Evolutionary conservation across 2,113 vertebrate genomes (phyloP).

Genomic region (Plecturocebus donacophilus): DNA sequence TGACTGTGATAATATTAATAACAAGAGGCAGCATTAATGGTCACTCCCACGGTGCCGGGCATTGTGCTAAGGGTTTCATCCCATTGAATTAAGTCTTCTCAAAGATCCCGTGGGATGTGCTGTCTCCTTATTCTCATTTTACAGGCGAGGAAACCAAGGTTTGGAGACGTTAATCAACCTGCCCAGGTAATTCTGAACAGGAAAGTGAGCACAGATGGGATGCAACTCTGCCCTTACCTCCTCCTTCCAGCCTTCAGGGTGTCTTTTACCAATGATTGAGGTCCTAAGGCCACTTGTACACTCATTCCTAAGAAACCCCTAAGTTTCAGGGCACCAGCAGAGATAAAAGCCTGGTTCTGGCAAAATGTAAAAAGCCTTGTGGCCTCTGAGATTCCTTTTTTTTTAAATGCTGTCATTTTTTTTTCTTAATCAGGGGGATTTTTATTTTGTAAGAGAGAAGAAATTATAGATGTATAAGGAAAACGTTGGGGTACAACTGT

Average conservation of each 20-base stretch:
- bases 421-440: neutral
- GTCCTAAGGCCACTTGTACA: neutral
- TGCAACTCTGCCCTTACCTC: neutral
- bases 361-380: neutral
- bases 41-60: neutral
- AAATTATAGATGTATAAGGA: neutral
- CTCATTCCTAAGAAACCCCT: neutral
- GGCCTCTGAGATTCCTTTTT: neutral
- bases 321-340: fast-evolving
- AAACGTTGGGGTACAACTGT: neutral
- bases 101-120: too few relatives aligned
- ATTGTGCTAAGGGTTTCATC: neutral
- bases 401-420: neutral
- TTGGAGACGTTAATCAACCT: neutral
- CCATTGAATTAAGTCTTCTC: neutral
- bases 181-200: neutral
- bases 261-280: neutral
- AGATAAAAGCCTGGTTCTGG: neutral
- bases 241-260: neutral
- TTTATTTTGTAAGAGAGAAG: constrained; percentile 4
- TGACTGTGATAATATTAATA: neutral
- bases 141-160: neutral
- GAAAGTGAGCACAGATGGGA: too few relatives aligned
- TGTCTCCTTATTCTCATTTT: neutral
- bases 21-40: neutral